Base-by-base conservation (phyloP, 2,113 vertebrate species). In the Pangasianodon hypophthalmus region DNA sequence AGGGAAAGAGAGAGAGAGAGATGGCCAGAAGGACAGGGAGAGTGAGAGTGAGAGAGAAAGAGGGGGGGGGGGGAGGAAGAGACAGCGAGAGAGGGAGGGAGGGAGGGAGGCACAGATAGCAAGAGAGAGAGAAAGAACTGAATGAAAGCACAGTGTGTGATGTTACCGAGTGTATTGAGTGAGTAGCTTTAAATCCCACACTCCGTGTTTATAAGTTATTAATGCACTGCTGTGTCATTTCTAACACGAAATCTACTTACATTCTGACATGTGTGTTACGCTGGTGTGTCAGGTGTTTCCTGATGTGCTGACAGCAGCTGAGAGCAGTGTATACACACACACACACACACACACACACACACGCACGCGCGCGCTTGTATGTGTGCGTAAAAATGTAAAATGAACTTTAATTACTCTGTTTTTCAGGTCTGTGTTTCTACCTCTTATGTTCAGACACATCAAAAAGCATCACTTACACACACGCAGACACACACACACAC, bases 261-360 rank as follows among this genome's bases (percentile, higher is more conserved):
- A 37, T 62, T 26, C 60, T 26, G 60, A 29, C 2, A 3, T 64
- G 41, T 71, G n/a, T 67, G 44, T 44, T 24, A 60, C 58, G 5
- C 54, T 56, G 54, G 64, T 54, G 83, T 14, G 58, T 54, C 87
- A 87, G 85, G 62, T 84, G 79, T 73, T 90, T 71, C 44, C 50
- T 60, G 2, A 48, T 24, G 5, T 2, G 19, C 21, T 24, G 26
- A 56, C 4, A 56, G 54, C 54, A 56, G 52, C 52, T 10, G 52
- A 54, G 52, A 54, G 52, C 52, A 1, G 21, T 60, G 24, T 56
- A 56, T 6, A 60, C 1, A 60, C 58, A 24, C 58, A 10, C 50
- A 50, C 50, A 1, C 54, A 24, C 58, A 60, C 58, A 24, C 56
- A 62, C 21, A 9, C 58, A 62, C 58, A 26, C 58, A 21, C 56